These are phyloP conservation scores for Sminthurinus aureus DNA, from an alignment of 2,888 invertebrate species.

Conservation along the genomic window DNA sequence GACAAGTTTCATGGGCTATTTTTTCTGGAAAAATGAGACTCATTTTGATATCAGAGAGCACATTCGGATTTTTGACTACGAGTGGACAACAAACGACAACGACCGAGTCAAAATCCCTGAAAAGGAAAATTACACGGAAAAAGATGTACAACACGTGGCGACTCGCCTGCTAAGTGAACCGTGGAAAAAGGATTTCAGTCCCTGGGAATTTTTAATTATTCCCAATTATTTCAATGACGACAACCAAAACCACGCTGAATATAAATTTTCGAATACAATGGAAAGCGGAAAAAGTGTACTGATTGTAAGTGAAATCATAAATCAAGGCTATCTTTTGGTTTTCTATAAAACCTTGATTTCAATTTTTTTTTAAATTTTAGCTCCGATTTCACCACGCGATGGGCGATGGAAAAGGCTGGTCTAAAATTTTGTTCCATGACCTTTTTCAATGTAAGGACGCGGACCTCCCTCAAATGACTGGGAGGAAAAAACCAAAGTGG, in stretches of 20 bases:
- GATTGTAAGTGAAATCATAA: too few species aligned
- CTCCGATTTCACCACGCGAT: constrained; percentile 18
- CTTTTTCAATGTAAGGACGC: background rate
- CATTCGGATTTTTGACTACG: constrained; percentile 15
- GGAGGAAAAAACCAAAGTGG: background rate
- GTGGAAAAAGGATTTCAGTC: background rate
- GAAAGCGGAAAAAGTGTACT: too few species aligned
- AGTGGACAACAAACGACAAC: too few species aligned
- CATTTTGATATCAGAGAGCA: constrained; percentile 36
- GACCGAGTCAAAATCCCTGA: too few species aligned
- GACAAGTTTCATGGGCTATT: constrained; percentile 33
- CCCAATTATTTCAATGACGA: too few species aligned
- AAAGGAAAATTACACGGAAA: too few species aligned
- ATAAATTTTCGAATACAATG: background rate
- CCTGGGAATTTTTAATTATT: background rate
- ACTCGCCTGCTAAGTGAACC: background rate
- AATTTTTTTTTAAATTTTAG: background rate
- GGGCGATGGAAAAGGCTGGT: constrained; percentile 5
- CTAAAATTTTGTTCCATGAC: background rate
- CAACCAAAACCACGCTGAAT: too few species aligned
- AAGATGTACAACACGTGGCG: background rate
- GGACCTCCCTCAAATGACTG: background rate
- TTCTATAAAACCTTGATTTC: too few species aligned
- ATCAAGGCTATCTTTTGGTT: too few species aligned
- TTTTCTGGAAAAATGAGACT: constrained; percentile 41